Evolutionary conservation across 2,888 invertebrate species (phyloP), one percentile per base, ranked within the genome.

Genomic region (Actias luna): DNA sequence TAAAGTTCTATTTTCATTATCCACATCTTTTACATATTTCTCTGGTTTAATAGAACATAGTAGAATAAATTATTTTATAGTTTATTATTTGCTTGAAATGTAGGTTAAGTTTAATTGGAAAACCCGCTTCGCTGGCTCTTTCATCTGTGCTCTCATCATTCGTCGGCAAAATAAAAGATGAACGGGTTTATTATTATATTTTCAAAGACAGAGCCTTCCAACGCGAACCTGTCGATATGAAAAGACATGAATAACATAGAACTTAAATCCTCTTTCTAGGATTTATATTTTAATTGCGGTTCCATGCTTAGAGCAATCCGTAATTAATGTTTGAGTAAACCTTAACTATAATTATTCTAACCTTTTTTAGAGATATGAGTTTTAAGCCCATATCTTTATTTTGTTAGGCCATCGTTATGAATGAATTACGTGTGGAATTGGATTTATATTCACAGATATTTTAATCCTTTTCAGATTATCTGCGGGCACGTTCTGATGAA

Each of bases 401-500:
- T 46, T 22, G 42, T 42, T 42, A 42, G 39, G 42, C 42, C 42
- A n/a, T 42, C 39, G 39, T 50, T 50, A 25, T 0, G 14, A 50
- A 7, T 25, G 1, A 2, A n/a, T n/a, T n/a, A n/a, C n/a, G 10
- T 50, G 16, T 5, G 25, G 12, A 55, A 29, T 10, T 25, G 12
- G 52, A 29, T 55, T n/a, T 55, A n/a, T 55, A 2, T 55, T 8
- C 14, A n/a, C n/a, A n/a, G n/a, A 55, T 29, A 27, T 35, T 2
- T 36, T 27, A 10, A 59, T 8, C 27, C 66, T 59, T 79, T 75
- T 0, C 74, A 91, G 91, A 92, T 82, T 89, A 88, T 64, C 74
- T 89, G 42, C 84, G 91, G 10, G 84, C 77, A 0, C 82, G 87
- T 12, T 79, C 85, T 3, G 90, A 88, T 61, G 89, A 88, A 27